phyloP scores from a whole-genome alignment of 2,888 invertebrate species.

The Drosophila setosimentum region DNA sequence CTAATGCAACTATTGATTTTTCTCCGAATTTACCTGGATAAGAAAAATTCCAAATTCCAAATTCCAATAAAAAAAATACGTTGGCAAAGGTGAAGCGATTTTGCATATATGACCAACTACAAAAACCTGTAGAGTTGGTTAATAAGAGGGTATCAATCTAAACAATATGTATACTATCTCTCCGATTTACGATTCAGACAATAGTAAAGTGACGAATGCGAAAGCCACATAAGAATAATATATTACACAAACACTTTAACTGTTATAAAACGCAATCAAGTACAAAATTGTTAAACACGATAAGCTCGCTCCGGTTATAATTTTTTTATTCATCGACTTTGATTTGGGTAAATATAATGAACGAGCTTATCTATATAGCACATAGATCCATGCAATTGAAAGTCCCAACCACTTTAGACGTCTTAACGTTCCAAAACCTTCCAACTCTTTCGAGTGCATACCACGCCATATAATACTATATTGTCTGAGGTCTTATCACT shows the following conservation, averaged over 20 bases:
- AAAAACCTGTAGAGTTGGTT: neutral
- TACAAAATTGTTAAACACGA: neutral
- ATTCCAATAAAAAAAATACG: neutral
- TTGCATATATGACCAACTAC: neutral
- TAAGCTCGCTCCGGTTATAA: neutral
- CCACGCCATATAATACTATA: neutral
- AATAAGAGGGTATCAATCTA: neutral
- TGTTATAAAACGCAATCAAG: neutral
- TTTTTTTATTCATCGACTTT: conserved; percentile 6
- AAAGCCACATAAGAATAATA: too few relatives aligned
- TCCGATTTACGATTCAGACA: neutral
- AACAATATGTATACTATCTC: neutral
- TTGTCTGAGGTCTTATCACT: conserved; percentile 31
- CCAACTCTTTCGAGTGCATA: neutral
- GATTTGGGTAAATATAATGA: conserved; percentile 2
- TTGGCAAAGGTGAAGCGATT: neutral
- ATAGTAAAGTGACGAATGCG: neutral
- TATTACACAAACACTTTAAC: neutral
- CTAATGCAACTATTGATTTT: neutral
- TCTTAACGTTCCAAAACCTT: neutral
- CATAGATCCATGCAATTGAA: neutral
- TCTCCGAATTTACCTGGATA: neutral
- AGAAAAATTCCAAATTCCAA: neutral
- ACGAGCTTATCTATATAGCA: neutral
- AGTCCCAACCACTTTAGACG: neutral